Conservation (phyloP, 2,113 vertebrate species). For the Rattus rattus region DNA sequence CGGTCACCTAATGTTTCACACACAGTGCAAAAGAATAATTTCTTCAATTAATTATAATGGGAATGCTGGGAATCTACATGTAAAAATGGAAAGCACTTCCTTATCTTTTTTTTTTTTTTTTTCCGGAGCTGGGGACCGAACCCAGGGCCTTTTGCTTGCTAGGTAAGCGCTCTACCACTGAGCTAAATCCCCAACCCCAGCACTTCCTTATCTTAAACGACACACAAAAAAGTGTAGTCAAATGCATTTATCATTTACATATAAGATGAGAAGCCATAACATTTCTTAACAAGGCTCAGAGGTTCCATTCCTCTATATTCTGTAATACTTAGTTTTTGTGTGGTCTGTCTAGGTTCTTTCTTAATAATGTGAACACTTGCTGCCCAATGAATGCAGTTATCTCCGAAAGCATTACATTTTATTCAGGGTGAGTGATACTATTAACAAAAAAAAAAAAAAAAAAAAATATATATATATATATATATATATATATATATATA, state of each 20-base stretch:
- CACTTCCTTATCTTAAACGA: background rate
- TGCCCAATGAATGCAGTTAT: background rate
- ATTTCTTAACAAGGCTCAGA: background rate
- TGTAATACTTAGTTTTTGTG: background rate
- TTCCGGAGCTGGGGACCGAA: no score
- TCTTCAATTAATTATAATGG: background rate
- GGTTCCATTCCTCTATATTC: background rate
- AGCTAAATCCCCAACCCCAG: background rate
- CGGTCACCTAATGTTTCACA: background rate
- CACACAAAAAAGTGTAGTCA: background rate
- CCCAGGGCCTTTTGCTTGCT: no score
- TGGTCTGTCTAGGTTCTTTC: background rate
- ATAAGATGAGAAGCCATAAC: background rate
- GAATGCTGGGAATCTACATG: background rate
- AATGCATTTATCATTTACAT: background rate
- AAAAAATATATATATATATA: no score
- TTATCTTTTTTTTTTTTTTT: background rate
- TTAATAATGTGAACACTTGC: background rate
- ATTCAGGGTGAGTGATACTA: background rate
- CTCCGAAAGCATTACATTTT: background rate
- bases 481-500: no score
- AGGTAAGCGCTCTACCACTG: no score
- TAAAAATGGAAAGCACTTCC: background rate
- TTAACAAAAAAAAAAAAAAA: no score
- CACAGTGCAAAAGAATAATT: background rate